Evolutionary conservation across 2,797 vertebrate genomes (phyloP).

Genomic region (Enoplosus armatus): DNA sequence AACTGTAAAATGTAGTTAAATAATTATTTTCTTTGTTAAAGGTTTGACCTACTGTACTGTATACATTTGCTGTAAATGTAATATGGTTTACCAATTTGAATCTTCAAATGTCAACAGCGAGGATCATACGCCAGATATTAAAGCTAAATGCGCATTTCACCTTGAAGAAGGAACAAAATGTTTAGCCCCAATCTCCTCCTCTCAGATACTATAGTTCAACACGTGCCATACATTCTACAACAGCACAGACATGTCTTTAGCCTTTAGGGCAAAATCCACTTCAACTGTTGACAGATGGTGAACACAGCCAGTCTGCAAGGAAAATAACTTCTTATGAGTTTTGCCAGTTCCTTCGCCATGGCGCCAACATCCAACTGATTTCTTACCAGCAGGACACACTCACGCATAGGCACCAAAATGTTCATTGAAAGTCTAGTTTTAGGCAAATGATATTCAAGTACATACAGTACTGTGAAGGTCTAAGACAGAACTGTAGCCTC

Average conservation of each 20-base stretch:
- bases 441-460: background rate
- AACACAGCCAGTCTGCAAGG: background rate
- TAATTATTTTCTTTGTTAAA: background rate
- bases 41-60: background rate
- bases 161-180: background rate
- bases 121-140: background rate
- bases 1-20: constrained; percentile 7
- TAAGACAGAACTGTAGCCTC: background rate
- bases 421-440: background rate
- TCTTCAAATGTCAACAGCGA: background rate
- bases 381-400: background rate
- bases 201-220: background rate
- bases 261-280: background rate
- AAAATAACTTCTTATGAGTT: background rate
- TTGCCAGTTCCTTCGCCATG: background rate
- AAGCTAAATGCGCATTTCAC: background rate
- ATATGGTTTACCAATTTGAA: background rate
- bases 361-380: background rate
- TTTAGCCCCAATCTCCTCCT: background rate
- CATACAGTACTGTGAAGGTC: background rate
- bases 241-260: background rate
- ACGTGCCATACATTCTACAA: background rate
- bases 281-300: background rate
- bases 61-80: background rate
- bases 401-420: background rate